Evolutionary conservation across 2,113 vertebrate species (phyloP).

Genomic region (Lepisosteus osseus): DNA sequence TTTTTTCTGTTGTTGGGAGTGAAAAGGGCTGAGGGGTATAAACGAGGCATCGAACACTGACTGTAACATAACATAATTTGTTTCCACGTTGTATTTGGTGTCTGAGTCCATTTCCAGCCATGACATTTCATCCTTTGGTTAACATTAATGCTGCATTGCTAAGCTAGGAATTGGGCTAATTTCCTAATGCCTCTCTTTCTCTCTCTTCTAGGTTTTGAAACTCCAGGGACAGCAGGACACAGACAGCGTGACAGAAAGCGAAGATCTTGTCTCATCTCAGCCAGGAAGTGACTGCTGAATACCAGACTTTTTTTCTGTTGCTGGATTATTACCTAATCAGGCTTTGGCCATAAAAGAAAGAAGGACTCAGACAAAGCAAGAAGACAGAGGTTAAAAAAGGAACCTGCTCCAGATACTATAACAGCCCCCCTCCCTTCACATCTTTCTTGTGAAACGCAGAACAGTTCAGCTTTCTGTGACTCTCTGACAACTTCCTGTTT

Average conservation of each 20-base stretch:
- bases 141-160: too few species aligned
- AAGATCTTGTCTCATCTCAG: slow-evolving; percentile 46
- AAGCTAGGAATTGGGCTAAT: too few species aligned
- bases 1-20: too few species aligned
- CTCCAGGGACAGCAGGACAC: slow-evolving; percentile 43
- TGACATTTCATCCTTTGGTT: too few species aligned
- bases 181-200: too few species aligned
- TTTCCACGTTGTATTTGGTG: too few species aligned
- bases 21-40: too few species aligned
- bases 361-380: not conserved
- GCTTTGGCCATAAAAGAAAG: slow-evolving; percentile 5
- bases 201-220: too few species aligned
- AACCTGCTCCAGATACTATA: not conserved
- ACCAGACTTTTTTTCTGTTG: slow-evolving; percentile 15
- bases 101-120: too few species aligned
- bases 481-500: slow-evolving; percentile 26
- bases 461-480: slow-evolving; percentile 14
- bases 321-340: not conserved
- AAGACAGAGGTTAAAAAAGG: slow-evolving; percentile 5
- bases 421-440: slow-evolving; percentile 6
- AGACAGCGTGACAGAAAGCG: slow-evolving; percentile 49
- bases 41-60: too few species aligned
- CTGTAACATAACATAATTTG: too few species aligned
- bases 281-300: slow-evolving; percentile 46
- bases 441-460: slow-evolving; percentile 22